phyloP scores from a whole-genome alignment of 2,888 invertebrate genomes.

The Erebia aethiops region DNA sequence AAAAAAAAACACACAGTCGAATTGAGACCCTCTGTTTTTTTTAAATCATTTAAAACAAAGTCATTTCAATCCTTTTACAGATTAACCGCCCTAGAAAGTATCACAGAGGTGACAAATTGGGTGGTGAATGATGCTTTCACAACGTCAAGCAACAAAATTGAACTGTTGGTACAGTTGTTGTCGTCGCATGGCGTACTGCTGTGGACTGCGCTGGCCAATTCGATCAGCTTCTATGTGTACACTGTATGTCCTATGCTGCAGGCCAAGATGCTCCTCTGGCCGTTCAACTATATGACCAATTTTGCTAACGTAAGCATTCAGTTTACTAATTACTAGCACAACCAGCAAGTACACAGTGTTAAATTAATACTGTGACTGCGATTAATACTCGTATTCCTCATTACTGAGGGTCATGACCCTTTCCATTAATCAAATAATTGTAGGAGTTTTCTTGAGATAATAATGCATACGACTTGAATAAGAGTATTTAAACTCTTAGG shows the following conservation, averaged over 20 bases:
- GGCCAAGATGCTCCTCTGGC: slow-evolving; percentile 57
- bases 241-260: slow-evolving; percentile 41
- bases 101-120: slow-evolving; percentile 50
- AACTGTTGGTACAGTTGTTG: slow-evolving; percentile 48
- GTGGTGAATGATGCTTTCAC: slow-evolving; percentile 45
- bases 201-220: slow-evolving; percentile 61
- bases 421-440: too few species aligned
- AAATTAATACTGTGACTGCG: too few species aligned
- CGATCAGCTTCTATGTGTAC: slow-evolving; percentile 44
- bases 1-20: too few species aligned
- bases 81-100: slow-evolving; percentile 42
- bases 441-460: too few species aligned
- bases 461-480: too few species aligned
- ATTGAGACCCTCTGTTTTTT: too few species aligned
- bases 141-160: slow-evolving; percentile 35
- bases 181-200: slow-evolving; percentile 48
- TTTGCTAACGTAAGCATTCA: slow-evolving; percentile 53
- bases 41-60: too few species aligned
- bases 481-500: too few species aligned
- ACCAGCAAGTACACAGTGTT: too few species aligned
- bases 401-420: too few species aligned
- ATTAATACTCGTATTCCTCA: too few species aligned
- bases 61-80: slow-evolving; percentile 48
- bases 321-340: too few species aligned
- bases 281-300: slow-evolving; percentile 49